Percentiles rank a stretch among this genome's conserved stretches.
Conservation (phyloP, 1,140 invertebrate species). For the Parapsyche elsis region DNA sequence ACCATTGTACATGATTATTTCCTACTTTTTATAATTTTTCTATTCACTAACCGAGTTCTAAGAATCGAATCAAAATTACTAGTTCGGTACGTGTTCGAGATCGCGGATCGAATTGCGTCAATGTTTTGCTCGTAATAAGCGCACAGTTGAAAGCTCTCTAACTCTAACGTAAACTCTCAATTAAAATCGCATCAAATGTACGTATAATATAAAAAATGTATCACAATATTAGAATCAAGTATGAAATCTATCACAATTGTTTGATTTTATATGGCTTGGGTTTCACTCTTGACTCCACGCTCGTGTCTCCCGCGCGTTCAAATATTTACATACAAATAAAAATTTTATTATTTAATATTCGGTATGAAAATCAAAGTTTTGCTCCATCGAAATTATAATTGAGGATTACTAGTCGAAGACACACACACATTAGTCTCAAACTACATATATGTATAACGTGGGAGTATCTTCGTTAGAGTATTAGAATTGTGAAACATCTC, state of each 20-base stretch:
- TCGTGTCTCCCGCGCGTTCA: neutral
- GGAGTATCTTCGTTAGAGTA: conserved; percentile 28
- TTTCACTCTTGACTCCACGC: neutral
- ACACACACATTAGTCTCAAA: neutral
- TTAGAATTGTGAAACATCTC: conserved; percentile 30
- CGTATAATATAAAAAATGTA: too few relatives aligned
- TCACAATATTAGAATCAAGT: too few relatives aligned
- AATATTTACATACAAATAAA: too few relatives aligned
- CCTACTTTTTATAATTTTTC: conserved; percentile 33
- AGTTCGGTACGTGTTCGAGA: neutral
- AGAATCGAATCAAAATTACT: neutral
- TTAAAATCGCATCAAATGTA: too few relatives aligned
- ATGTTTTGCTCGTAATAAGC: neutral
- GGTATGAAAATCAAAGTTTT: too few relatives aligned
- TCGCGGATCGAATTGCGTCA: neutral
- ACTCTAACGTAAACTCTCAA: too few relatives aligned
- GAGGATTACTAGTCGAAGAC: neutral
- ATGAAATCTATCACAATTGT: neutral
- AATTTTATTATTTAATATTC: too few relatives aligned
- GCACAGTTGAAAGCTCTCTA: too few relatives aligned
- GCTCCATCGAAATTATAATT: too few relatives aligned
- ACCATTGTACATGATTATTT: conserved; percentile 38
- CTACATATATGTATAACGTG: neutral
- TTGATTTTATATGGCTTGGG: neutral
- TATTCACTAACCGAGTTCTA: conserved; percentile 6